Evolutionary conservation across 2,797 vertebrate species (phyloP).

Genomic region (Pantherophis alleghaniensis): DNA sequence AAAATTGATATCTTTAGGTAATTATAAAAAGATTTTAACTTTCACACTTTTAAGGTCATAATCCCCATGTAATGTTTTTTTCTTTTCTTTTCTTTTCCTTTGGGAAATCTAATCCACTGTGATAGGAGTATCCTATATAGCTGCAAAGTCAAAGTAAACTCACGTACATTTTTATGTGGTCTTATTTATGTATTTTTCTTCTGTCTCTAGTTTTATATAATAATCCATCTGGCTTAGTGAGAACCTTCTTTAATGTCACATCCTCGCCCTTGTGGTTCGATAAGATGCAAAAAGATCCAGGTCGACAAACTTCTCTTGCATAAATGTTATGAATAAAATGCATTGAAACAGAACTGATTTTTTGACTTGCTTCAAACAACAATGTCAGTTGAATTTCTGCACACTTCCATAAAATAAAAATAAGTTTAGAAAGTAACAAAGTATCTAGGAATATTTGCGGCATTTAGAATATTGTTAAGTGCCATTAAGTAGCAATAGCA

Average conservation of each 20-base stretch:
- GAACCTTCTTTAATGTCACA: conserved; percentile 1
- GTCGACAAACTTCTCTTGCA: conserved; percentile 16
- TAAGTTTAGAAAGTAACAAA: neutral
- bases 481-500: neutral
- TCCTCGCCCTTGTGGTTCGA: conserved; percentile 21
- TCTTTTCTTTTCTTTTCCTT: neutral
- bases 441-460: conserved; percentile 9
- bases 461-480: neutral
- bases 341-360: conserved; percentile 33
- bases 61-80: neutral
- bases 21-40: neutral
- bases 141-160: conserved; percentile 5
- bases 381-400: conserved; percentile 35
- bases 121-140: conserved; percentile 2
- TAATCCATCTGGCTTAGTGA: conserved; percentile 7
- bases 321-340: conserved; percentile 34
- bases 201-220: conserved; percentile 17
- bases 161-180: neutral
- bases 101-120: conserved; percentile 19
- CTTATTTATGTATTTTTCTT: conserved; percentile 10
- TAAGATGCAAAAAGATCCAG: conserved; percentile 25
- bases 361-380: conserved; percentile 41
- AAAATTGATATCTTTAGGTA: neutral
- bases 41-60: neutral
- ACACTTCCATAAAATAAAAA: conserved; percentile 12